A percentile compares a stretch with the other conserved stretches of the same genome.
These are phyloP conservation scores for Stichodactyla mertensii DNA, from an alignment of 64 coral and sea anemone species.

Conservation along the genomic window DNA sequence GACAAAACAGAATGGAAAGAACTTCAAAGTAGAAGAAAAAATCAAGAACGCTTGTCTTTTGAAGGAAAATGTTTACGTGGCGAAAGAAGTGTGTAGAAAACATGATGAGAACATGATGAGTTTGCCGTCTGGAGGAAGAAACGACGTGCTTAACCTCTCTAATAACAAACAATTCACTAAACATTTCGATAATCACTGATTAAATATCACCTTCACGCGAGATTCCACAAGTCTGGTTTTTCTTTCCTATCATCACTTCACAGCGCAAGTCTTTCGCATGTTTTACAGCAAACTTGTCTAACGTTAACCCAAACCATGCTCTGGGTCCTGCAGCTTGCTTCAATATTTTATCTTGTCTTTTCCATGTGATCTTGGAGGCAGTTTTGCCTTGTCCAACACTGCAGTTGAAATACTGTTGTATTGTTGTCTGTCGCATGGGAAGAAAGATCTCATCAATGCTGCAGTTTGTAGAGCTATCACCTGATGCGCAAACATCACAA, in stretches of 20 bases:
- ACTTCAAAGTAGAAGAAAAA: no score
- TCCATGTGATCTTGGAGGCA: not conserved
- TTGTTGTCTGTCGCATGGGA: not conserved
- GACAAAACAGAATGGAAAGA: no score
- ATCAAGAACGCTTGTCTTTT: no score
- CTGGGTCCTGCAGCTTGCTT: not conserved
- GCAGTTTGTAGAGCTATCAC: not conserved
- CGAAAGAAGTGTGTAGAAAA: no score
- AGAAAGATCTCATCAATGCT: not conserved
- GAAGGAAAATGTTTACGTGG: no score
- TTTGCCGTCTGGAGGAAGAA: no score
- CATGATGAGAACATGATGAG: no score
- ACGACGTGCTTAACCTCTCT: no score
- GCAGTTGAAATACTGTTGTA: not conserved
- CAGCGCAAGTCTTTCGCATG: not conserved
- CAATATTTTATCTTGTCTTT: not conserved
- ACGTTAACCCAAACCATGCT: not conserved
- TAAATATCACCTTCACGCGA: not conserved
- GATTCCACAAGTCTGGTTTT: not conserved
- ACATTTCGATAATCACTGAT: no score
- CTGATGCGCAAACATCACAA: no score
- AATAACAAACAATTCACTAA: no score
- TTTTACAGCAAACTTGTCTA: not conserved
- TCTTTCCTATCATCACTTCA: not conserved
- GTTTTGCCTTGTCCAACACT: not conserved